Evolutionary conservation across 1,140 invertebrate genomes (phyloP).

Genomic region (Leptinotarsa defecta): DNA sequence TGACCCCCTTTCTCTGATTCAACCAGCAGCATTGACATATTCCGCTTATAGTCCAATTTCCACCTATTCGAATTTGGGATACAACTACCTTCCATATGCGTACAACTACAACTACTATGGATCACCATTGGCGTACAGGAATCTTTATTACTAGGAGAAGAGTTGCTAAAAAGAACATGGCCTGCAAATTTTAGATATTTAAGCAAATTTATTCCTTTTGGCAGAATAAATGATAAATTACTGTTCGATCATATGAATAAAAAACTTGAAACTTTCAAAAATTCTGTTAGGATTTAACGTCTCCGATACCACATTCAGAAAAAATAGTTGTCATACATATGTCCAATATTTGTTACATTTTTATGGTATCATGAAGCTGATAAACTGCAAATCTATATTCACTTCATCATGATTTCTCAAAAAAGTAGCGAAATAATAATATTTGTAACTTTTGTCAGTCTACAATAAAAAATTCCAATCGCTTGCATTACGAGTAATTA

Average conservation of each 20-base stretch:
- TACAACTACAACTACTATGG: constrained; percentile 25
- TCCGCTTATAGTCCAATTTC: constrained; percentile 14
- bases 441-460: no score
- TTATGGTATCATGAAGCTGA: no score
- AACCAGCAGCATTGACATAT: not conserved
- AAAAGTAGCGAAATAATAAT: no score
- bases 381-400: no score
- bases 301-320: no score
- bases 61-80: constrained; percentile 20
- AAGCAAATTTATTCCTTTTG: constrained; percentile 18
- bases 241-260: not conserved
- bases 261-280: no score
- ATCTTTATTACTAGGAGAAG: constrained; percentile 4
- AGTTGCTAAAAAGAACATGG: constrained; percentile 15
- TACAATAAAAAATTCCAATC: no score
- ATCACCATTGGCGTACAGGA: constrained; percentile 21
- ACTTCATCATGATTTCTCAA: no score
- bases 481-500: no score
- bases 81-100: constrained; percentile 21
- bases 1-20: not conserved
- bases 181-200: constrained; percentile 13
- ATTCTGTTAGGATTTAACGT: no score
- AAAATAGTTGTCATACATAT: no score
- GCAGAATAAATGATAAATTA: not conserved
- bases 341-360: no score